phyloP scores from a whole-genome alignment of 1,140 invertebrate genomes.

The Rhopalosiphum padi region DNA sequence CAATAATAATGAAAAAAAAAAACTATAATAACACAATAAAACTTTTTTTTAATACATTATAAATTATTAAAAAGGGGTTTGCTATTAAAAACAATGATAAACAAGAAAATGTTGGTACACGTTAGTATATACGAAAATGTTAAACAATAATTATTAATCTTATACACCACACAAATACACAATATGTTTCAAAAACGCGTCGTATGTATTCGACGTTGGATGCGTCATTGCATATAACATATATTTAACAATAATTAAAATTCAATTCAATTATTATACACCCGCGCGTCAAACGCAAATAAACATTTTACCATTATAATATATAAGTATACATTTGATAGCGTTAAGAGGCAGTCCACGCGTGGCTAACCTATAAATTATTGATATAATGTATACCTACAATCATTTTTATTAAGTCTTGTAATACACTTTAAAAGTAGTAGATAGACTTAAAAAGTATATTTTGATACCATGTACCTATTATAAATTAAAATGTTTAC shows the following conservation, averaged over 20 bases:
- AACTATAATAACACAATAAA: neutral
- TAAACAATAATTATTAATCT: slow-evolving; percentile 20
- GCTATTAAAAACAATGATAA: slow-evolving; percentile 18
- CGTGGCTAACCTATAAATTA: neutral
- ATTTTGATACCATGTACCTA: neutral
- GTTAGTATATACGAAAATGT: neutral
- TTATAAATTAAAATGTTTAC: neutral
- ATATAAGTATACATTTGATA: neutral
- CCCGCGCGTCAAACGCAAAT: neutral
- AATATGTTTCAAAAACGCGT: too few species aligned
- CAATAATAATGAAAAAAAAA: neutral
- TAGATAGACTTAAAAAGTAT: neutral
- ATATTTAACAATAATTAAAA: slow-evolving; percentile 20
- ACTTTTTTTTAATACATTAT: neutral
- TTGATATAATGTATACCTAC: neutral
- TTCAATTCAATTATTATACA: neutral
- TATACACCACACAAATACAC: neutral
- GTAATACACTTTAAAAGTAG: neutral
- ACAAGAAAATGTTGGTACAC: neutral
- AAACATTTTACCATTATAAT: neutral
- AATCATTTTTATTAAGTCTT: neutral
- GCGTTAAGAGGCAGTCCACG: neutral
- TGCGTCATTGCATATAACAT: neutral
- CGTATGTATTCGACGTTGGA: neutral
- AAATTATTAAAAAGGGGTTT: slow-evolving; percentile 18